phyloP scores from a whole-genome alignment of 2,888 invertebrate genomes.

The Adineta ricciae region DNA sequence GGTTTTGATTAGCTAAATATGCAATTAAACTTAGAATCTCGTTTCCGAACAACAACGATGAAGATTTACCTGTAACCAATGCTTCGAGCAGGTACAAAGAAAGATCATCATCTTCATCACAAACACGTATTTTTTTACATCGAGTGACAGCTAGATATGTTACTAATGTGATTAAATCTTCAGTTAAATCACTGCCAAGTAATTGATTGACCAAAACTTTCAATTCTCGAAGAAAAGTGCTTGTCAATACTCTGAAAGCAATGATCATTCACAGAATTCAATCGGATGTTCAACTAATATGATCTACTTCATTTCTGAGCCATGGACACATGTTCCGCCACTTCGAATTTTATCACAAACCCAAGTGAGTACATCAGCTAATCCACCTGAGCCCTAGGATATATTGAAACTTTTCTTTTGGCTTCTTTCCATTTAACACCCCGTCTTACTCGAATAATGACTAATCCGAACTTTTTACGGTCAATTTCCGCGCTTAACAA shows the following conservation, averaged over 20 bases:
- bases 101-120: constrained; percentile 8
- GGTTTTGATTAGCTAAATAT: neutral
- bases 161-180: neutral
- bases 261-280: no score
- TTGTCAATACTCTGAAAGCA: neutral
- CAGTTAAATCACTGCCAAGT: neutral
- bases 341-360: neutral
- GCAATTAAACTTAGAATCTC: no score
- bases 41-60: no score
- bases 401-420: no score
- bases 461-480: neutral
- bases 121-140: constrained; percentile 1
- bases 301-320: neutral
- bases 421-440: no score
- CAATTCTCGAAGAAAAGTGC: neutral
- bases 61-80: neutral
- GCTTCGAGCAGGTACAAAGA: neutral
- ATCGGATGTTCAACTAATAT: no score
- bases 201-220: constrained; percentile 1
- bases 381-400: neutral
- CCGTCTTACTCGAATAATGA: neutral
- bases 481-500: neutral
- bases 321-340: neutral
- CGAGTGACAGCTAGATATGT: neutral
- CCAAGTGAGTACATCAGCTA: neutral